These are phyloP conservation scores for Drosophila santomea DNA, from an alignment of 1,140 invertebrate genomes.

Conservation along the genomic window DNA sequence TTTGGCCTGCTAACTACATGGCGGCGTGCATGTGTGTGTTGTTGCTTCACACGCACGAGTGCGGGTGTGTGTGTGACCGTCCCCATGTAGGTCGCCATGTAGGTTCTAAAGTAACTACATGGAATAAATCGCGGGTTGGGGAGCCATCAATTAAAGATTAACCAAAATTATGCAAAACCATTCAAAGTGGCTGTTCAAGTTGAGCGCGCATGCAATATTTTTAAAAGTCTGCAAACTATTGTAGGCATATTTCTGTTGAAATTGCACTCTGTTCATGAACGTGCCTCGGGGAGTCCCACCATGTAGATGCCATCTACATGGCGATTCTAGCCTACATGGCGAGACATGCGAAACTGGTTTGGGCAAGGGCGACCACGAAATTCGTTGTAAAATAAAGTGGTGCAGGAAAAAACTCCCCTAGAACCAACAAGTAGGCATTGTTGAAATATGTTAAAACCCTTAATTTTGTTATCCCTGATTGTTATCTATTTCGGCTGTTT, in stretches of 20 bases:
- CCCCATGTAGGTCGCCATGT: constrained; percentile 65
- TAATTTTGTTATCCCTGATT: background rate
- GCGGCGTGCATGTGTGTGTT: constrained; percentile 39
- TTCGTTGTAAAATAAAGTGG: constrained; percentile 6
- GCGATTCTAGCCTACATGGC: constrained; percentile 71
- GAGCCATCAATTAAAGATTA: constrained; percentile 37
- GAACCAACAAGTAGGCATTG: constrained; percentile 1
- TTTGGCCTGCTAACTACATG: constrained; percentile 59
- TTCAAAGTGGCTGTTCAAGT: background rate
- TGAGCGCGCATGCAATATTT: background rate
- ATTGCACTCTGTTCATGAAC: background rate
- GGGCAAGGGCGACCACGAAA: constrained; percentile 41
- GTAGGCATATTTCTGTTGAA: background rate
- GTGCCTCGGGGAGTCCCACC: constrained; percentile 54
- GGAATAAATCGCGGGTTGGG: constrained; percentile 36
- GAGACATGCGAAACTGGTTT: constrained; percentile 64
- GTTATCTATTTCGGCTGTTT: too few relatives aligned
- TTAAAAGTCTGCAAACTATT: background rate
- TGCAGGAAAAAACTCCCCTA: constrained; percentile 52
- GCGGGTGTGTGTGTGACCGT: constrained; percentile 18
- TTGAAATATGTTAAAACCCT: background rate
- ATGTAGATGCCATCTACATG: constrained; percentile 62
- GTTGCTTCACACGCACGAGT: constrained; percentile 31
- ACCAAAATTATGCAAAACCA: background rate
- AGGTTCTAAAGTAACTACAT: constrained; percentile 56